Base-by-base conservation (phyloP, 37 sponge, comb jelly and placozoan species). In the Spongilla lacustris region DNA sequence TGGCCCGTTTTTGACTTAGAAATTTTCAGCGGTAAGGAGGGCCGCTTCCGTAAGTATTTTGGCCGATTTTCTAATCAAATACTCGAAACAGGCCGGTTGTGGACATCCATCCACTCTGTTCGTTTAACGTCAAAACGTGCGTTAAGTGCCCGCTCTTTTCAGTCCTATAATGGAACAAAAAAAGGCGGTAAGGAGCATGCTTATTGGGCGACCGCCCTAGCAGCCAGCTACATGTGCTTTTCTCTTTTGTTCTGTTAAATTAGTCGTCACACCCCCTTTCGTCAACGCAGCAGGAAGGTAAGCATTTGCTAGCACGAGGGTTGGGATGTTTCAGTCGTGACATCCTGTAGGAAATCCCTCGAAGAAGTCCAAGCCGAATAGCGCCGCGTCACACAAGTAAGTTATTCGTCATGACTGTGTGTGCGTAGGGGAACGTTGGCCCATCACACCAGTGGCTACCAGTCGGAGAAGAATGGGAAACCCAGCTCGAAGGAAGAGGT, bases 381-480 rank as follows among this genome's bases (percentile, higher is more conserved):
- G 76, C 22, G 37, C 37, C 9, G 25, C 76, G 35, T 35, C 35
- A 41, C 76, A 76, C 76, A 76, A 76, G 32, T 30, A 72, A 72
- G 30, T 33, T 34, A 72, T 36, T 76, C 41, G 19, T 17, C 4
- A 2, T 28, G 25, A 32, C 38, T 35, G 38, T 4, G 38, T 73
- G 13, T 2, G n/a, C 9, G 12, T 41, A 41, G 41, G 6, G 14
- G 24, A 34, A 76, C 35, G 41, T 41, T 30, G 35, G 25, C 41
- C 41, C n/a, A 11, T 8, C 35, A 76, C 10, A 41, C 37, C 25
- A 76, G 76, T 36, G 76, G 37, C 25, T 4, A 9, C 2, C 76
- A 36, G 35, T 41, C 35, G 8, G 37, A 76, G 0, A 25, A 36
- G 33, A 74, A 74, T 2, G 23, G 22, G 35, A 76, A 76, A 76